phyloP scores from a whole-genome alignment of 2,888 invertebrate genomes.

The Agrotis clavis region DNA sequence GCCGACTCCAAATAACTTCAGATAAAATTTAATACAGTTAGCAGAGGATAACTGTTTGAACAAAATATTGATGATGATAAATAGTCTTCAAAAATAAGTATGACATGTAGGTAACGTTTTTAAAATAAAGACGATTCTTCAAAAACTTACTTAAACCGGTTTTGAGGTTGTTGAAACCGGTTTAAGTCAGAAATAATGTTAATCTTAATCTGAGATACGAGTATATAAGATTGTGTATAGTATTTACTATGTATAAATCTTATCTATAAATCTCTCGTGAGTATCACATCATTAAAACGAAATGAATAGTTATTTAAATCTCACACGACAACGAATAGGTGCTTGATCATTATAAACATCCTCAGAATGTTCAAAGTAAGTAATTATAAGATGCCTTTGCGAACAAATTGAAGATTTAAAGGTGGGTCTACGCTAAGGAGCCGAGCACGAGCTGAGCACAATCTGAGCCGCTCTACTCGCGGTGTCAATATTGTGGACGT shows the following conservation, averaged over 20 bases:
- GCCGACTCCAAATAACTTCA: no score
- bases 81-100: background rate
- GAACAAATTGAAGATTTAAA: constrained; percentile 14
- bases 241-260: background rate
- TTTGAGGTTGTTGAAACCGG: background rate
- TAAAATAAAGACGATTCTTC: background rate
- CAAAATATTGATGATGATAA: background rate
- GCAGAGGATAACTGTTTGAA: no score
- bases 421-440: no score
- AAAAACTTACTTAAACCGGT: background rate
- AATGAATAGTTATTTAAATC: background rate
- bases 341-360: constrained; percentile 27
- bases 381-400: constrained; percentile 38
- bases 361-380: constrained; percentile 38
- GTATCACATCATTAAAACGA: constrained; percentile 6
- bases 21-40: no score
- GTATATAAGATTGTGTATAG: background rate
- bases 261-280: constrained; percentile 7
- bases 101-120: background rate
- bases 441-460: no score
- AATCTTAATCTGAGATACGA: background rate
- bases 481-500: no score
- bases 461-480: no score
- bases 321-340: background rate
- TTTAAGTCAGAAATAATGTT: background rate